phyloP scores from a whole-genome alignment of 2,888 invertebrate genomes.

The Nemurella pictetii region DNA sequence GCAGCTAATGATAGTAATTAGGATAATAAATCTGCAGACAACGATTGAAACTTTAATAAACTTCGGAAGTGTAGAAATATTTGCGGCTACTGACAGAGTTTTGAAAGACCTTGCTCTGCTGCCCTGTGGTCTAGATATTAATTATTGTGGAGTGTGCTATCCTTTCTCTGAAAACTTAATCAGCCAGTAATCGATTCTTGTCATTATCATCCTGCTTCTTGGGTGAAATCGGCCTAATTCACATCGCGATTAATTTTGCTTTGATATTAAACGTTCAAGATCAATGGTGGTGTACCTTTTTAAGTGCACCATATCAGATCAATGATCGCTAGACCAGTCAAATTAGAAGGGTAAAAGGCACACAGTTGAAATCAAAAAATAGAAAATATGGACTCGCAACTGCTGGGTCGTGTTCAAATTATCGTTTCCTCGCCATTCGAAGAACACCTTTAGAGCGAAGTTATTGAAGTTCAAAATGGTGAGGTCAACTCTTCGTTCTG shows the following conservation, averaged over 20 bases:
- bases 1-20: neutral
- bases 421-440: neutral
- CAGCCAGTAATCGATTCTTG: slow-evolving; percentile 17
- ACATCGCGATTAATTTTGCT: neutral
- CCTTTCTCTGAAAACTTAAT: slow-evolving; percentile 18
- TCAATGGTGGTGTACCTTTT: neutral
- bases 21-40: neutral
- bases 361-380: neutral
- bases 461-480: neutral
- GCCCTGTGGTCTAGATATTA: neutral
- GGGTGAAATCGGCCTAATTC: slow-evolving; percentile 26
- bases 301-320: neutral
- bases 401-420: neutral
- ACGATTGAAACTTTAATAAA: neutral
- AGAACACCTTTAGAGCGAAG: neutral
- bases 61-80: neutral
- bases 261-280: neutral
- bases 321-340: neutral
- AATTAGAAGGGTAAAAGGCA: neutral
- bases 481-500: neutral
- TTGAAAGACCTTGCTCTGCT: neutral
- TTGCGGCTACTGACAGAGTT: neutral
- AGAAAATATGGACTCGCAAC: neutral
- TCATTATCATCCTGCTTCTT: slow-evolving; percentile 11
- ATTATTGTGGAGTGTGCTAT: neutral